Evolutionary conservation across 2,113 vertebrate species (phyloP), one percentile per base, ranked within the genome.

Genomic region (Phasianus colchicus): DNA sequence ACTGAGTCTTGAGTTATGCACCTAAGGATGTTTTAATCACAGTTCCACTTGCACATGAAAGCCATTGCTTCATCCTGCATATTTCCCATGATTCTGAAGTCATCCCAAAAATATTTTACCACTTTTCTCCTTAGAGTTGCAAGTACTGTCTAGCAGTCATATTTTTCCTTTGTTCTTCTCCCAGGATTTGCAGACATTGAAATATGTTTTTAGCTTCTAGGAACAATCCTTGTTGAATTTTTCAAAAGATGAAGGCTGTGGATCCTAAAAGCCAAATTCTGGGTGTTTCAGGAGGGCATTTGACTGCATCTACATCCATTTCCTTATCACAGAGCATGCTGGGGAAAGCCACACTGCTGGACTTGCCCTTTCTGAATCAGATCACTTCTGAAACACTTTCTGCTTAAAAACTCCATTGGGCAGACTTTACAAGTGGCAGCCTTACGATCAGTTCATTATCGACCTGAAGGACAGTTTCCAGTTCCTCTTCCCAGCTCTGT

Each of bases 61-160:
- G 76, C 71, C 34, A 6, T 77, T 83, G 79, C 78, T 92, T 92
- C 83, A 47, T 91, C n/a, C 29, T 83, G 60, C 58, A 14, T 90
- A 63, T 83, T 96, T 92, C 74, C 36, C 52, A 34, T 89, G 83
- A 78, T 96, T 92, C 83, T 88, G 87, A 86, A 91, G 43, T 88
- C 7, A 81, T 74, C 75, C 30, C 45, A 12, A 27, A 72, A 91
- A 36, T 83, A 48, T 64, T 93, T 83, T 72, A 47, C 11, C 48
- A 0, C 1, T 78, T 95, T 89, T 95, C 67, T 78, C 38, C n/a
- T 55, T 72, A 50, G 16, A 60, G 52, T 60, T 95, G 50, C 75
- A 76, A 73, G 25, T 27, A 15, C 27, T 70, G n/a, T 76, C 67
- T 74, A 73, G 45, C 38, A 71, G n/a, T 67, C 30, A 6, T 71